phyloP scores from a whole-genome alignment of 2,797 vertebrate species.

The Sphaeramia orbicularis region DNA sequence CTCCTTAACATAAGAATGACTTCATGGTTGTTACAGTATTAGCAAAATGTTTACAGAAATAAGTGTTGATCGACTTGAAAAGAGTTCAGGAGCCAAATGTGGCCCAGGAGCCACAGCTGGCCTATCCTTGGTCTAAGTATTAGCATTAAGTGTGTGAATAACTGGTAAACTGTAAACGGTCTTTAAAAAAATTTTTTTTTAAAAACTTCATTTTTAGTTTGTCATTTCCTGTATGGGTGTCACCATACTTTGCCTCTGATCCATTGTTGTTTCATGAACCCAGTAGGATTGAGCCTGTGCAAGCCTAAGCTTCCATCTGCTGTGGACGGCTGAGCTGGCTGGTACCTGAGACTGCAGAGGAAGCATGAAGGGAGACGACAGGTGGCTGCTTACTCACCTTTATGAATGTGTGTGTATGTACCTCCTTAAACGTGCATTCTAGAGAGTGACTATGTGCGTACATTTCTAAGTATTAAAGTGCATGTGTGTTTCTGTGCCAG shows the following conservation, averaged over 20 bases:
- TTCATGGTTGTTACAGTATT: too few species aligned
- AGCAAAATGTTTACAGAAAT: too few species aligned
- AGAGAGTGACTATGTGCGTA: background rate
- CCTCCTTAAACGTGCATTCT: slow-evolving; percentile 5
- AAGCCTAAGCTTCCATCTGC: slow-evolving; percentile 61
- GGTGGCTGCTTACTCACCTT: slow-evolving; percentile 52
- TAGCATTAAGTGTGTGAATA: too few species aligned
- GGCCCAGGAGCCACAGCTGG: too few species aligned
- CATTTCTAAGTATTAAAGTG: slow-evolving; percentile 18
- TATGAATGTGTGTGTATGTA: slow-evolving; percentile 13
- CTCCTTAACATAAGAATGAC: too few species aligned
- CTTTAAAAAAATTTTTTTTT: too few species aligned
- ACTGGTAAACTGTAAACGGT: too few species aligned
- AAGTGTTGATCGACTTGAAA: too few species aligned
- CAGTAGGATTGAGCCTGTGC: slow-evolving; percentile 34
- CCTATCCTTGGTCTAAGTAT: too few species aligned
- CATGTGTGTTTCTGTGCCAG: slow-evolving; percentile 5
- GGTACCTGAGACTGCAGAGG: slow-evolving; percentile 39
- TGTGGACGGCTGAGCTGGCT: slow-evolving; percentile 37
- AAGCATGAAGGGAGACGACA: slow-evolving; percentile 43
- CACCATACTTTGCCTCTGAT: slow-evolving; percentile 29
- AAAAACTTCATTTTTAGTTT: too few species aligned
- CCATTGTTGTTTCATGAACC: slow-evolving; percentile 41
- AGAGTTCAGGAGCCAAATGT: too few species aligned
- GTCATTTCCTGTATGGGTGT: slow-evolving; percentile 6